Base-by-base conservation (phyloP, 2,888 invertebrate genomes). In the Folsomia candida region DNA sequence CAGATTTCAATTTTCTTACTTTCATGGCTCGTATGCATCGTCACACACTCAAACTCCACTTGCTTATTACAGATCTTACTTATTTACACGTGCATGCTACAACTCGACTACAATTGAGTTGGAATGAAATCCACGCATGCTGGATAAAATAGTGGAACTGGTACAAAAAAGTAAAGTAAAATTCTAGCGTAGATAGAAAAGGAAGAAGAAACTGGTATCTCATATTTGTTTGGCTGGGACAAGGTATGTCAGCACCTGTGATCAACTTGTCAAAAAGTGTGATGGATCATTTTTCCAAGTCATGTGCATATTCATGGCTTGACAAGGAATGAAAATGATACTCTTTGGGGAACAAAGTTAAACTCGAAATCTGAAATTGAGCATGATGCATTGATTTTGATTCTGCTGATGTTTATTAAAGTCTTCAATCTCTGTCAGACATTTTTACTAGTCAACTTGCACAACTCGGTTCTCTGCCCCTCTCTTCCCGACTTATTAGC, bases 191-290 rank as follows among this genome's bases (percentile, higher is more conserved):
- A 54, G 22, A n/a, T 54, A 22, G 54, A 54, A 54, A 18, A 54
- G 11, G n/a, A n/a, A 54, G 6, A 54, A 20, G 6, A 22, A 54
- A 37, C 2, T n/a, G n/a, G n/a, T n/a, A n/a, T n/a, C n/a, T n/a
- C n/a, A n/a, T n/a, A n/a, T n/a, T n/a, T n/a, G n/a, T n/a, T n/a
- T 37, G 47, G 37, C 37, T 20, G 63, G 11, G 63, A 63, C 63
- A 37, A 37, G 37, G 37, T 24, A 68, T 24, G 54, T 70, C 66
- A 66, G 24, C 70, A 70, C 70, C 66, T 70, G 70, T 66, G 66
- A 70, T 70, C 70, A 70, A 70, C 60, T 51, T 66, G 70, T 70
- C 70, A 70, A 60, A 37, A 60, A 25, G 4, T 65, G 37, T 70
- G 70, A 70, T 70, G 66, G 70, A 70, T 70, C 27, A 70, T 28